phyloP scores from a whole-genome alignment of 2,797 vertebrate species.

The Remorina albescens region DNA sequence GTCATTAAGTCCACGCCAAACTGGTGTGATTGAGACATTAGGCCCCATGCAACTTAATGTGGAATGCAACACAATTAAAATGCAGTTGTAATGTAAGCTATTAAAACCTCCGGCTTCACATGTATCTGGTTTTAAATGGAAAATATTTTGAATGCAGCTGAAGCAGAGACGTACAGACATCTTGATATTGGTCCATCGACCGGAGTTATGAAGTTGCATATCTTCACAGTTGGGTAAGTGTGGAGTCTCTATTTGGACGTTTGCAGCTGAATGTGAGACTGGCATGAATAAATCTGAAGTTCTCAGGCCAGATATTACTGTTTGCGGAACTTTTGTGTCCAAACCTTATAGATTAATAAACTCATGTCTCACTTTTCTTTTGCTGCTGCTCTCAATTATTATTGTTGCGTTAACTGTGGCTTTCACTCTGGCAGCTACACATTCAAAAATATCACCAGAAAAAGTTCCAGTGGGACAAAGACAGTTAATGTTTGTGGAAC shows the following conservation, averaged over 20 bases:
- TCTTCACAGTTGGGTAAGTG: too few species aligned
- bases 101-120: constrained; percentile 30
- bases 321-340: background rate
- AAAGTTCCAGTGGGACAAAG: background rate
- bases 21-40: constrained; percentile 58
- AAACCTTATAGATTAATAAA: too few species aligned
- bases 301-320: too few species aligned
- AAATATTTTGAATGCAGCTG: constrained; percentile 25
- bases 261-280: too few species aligned
- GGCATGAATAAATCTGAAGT: too few species aligned
- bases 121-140: constrained; percentile 17
- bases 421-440: background rate
- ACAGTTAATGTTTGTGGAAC: background rate
- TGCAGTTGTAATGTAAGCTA: constrained; percentile 25
- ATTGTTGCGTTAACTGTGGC: background rate
- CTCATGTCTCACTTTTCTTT: background rate
- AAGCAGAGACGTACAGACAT: background rate
- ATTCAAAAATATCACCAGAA: background rate
- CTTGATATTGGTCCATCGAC: background rate
- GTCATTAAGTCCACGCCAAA: constrained; percentile 63
- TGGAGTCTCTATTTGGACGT: too few species aligned
- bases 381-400: background rate
- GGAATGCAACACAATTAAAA: constrained; percentile 52
- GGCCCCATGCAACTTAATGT: constrained; percentile 49
- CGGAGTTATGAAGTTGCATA: too few species aligned